phyloP scores from a whole-genome alignment of 2,888 invertebrate genomes.

The Cylindroiulus punctatus region DNA sequence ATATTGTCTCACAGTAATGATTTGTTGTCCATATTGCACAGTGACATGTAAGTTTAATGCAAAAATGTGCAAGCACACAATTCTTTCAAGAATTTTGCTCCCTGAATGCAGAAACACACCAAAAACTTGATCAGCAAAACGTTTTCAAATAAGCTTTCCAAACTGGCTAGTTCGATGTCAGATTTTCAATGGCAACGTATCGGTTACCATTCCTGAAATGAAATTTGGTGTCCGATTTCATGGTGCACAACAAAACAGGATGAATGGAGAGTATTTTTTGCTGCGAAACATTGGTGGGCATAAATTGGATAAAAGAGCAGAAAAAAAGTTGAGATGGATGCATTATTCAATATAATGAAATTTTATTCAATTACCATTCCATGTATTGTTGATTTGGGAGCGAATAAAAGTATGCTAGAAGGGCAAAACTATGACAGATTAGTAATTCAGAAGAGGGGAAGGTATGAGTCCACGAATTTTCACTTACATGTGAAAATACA shows the following conservation, averaged over 20 bases:
- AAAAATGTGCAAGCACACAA: not conserved
- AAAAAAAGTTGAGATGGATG: not conserved
- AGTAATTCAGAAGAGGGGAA: not conserved
- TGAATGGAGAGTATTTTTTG: not conserved
- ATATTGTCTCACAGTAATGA: too few relatives aligned
- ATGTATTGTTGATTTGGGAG: not conserved
- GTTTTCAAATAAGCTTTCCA: not conserved
- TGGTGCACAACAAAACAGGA: conserved; percentile 5
- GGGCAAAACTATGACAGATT: not conserved
- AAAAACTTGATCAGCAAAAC: not conserved
- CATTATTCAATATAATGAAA: conserved; percentile 11
- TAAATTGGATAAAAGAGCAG: conserved; percentile 1
- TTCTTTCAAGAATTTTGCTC: not conserved
- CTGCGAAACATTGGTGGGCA: conserved; percentile 8
- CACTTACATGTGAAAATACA: too few relatives aligned
- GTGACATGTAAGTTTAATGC: too few relatives aligned
- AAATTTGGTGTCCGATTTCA: conserved; percentile 8
- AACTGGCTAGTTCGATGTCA: not conserved
- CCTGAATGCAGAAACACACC: not conserved
- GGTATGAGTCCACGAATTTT: too few relatives aligned
- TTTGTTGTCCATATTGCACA: too few relatives aligned
- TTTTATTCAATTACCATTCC: not conserved
- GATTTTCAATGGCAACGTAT: conserved; percentile 10
- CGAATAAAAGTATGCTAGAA: not conserved
- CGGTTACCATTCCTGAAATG: conserved; percentile 16